These are phyloP conservation scores for Escarpia spicata DNA, from an alignment of 2,888 invertebrate species.

Conservation along the genomic window DNA sequence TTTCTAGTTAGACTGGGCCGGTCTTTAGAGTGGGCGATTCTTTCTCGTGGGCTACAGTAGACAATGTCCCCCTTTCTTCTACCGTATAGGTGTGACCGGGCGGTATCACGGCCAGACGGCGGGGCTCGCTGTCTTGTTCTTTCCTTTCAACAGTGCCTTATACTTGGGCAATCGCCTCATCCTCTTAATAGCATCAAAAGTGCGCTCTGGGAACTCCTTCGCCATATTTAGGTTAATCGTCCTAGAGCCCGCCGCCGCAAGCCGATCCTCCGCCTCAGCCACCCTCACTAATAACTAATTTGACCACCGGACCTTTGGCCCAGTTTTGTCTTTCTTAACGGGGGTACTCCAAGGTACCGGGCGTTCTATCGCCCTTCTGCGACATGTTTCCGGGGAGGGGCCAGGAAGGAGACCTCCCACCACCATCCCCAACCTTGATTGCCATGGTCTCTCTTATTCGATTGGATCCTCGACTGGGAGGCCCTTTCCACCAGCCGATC, in stretches of 20 bases:
- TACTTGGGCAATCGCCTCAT: neutral
- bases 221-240: neutral
- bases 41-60: neutral
- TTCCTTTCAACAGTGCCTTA: neutral
- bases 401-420: neutral
- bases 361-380: neutral
- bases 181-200: neutral
- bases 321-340: neutral
- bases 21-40: neutral
- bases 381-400: neutral
- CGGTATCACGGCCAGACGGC: neutral
- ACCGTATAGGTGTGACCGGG: neutral
- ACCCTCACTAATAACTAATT: neutral
- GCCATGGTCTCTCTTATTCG: neutral
- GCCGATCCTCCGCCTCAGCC: conserved; percentile 17
- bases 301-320: neutral
- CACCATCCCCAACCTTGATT: neutral
- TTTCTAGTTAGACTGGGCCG: neutral
- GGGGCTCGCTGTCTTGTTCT: neutral
- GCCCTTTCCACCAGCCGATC: neutral
- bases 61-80: neutral
- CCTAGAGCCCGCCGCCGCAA: neutral
- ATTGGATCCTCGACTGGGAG: neutral
- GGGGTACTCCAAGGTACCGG: neutral
- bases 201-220: neutral